Evolutionary conservation across 2,888 invertebrate genomes (phyloP).

Genomic region (Liopterus haemorrhoidalis): DNA sequence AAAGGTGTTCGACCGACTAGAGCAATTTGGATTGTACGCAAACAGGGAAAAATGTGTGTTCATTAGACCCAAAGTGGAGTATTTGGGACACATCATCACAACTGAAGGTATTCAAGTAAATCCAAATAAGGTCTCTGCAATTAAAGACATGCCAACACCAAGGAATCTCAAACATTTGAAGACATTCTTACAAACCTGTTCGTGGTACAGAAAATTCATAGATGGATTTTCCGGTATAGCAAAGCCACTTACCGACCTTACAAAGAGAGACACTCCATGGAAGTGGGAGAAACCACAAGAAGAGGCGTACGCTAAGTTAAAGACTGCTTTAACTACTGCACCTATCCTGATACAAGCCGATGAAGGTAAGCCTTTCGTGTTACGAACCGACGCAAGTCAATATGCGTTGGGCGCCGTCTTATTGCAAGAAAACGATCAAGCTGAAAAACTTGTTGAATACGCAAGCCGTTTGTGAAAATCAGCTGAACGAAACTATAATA

Average conservation of each 20-base stretch:
- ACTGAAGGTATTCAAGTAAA: too few relatives aligned
- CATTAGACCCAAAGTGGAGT: too few relatives aligned
- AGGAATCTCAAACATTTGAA: too few relatives aligned
- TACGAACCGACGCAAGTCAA: not conserved
- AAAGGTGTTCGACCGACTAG: too few relatives aligned
- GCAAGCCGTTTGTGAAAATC: not conserved
- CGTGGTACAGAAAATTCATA: too few relatives aligned
- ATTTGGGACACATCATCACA: too few relatives aligned
- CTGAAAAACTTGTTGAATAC: not conserved
- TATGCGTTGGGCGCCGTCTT: not conserved
- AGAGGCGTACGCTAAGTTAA: not conserved
- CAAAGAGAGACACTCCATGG: not conserved
- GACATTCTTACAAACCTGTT: too few relatives aligned
- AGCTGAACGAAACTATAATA: not conserved
- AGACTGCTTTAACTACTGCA: not conserved
- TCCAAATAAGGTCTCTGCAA: too few relatives aligned
- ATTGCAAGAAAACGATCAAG: not conserved
- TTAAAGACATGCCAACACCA: too few relatives aligned
- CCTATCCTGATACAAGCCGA: not conserved
- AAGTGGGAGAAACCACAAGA: not conserved
- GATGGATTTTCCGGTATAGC: too few relatives aligned
- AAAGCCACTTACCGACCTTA: not conserved
- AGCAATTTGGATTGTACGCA: too few relatives aligned
- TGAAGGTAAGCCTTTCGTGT: not conserved
- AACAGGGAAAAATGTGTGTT: too few relatives aligned